Evolutionary conservation across 1,140 invertebrate species (phyloP), one percentile per base, ranked within the genome.

Genomic region (Bilobella aurantiaca): DNA sequence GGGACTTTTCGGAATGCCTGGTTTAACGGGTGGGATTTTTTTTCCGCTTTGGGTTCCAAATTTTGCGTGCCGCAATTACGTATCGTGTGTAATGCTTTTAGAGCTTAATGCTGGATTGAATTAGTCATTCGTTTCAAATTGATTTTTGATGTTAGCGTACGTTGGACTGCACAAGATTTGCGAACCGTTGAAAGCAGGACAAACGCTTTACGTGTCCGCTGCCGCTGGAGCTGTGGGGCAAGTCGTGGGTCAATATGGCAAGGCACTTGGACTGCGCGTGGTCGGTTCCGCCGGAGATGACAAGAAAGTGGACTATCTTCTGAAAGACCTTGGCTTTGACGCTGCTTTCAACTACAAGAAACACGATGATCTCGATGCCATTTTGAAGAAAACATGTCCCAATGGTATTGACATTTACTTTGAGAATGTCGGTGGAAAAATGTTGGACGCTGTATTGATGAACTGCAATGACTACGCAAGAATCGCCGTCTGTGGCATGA

Each of bases 401-500:
- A 77, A 86, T 16, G 85, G 84, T 32, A 76, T 88, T 1, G 85
- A 88, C 70, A 85, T 84, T 68, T 88, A 87, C 72, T 88, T 88
- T 77, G 86, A 88, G 73, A 88, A 88, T 76, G 86, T 81, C 28
- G 79, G 79, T 25, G 79, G 79, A 27, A 70, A 73, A 29, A 76
- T 80, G 25, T 78, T 76, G 56, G 75, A 75, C 28, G 63, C 69
- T 30, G 77, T 79, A 5, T 64, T 78, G 1, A 73, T 70, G 31
- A 75, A 76, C 53, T 79, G 80, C 79, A 78, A 77, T 47, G 49
- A 63, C 3, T 70, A 65, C 58, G 79, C 78, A n/a, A 61, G 78
- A 29, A 74, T 81, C 61, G 69, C 79, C 12, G 74, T 79, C 1
- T 80, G 79, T 70, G 79, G 79, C 3, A 73, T 75, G 27, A 80